These are phyloP conservation scores for Muscicapa comitata DNA, from an alignment of 2,797 vertebrate genomes.

Conservation along the genomic window DNA sequence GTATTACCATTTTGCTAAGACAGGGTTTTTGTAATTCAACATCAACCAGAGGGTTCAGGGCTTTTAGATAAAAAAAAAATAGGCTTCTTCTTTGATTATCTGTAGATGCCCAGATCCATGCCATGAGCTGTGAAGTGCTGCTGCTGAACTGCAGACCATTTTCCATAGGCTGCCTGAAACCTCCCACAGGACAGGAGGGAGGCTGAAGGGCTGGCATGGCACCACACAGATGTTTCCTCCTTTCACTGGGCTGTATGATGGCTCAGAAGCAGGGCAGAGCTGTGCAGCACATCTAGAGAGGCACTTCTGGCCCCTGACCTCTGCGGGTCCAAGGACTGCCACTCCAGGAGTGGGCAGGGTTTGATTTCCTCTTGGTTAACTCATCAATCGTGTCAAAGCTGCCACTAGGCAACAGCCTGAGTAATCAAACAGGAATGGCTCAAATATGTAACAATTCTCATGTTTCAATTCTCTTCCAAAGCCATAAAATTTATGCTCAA, in stretches of 20 bases:
- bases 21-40: not conserved
- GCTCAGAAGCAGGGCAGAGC: not conserved
- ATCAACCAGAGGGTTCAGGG: not conserved
- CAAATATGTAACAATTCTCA: fast-evolving
- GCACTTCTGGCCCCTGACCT: not conserved
- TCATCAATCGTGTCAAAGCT: not conserved
- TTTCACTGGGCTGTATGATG: fast-evolving
- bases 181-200: not conserved
- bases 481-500: not conserved
- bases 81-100: not conserved
- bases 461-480: not conserved
- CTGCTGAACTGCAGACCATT: not conserved
- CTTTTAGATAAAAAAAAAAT: not conserved
- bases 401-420: fast-evolving
- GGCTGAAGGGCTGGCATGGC: fast-evolving
- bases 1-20: not conserved
- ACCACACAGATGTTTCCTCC: not conserved
- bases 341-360: fast-evolving
- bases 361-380: not conserved
- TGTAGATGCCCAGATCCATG: not conserved
- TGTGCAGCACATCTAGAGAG: not conserved
- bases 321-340: not conserved
- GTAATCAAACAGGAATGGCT: not conserved
- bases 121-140: not conserved
- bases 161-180: not conserved